Conservation (phyloP, 2,888 invertebrate species). For the Cataglyphis livida region DNA sequence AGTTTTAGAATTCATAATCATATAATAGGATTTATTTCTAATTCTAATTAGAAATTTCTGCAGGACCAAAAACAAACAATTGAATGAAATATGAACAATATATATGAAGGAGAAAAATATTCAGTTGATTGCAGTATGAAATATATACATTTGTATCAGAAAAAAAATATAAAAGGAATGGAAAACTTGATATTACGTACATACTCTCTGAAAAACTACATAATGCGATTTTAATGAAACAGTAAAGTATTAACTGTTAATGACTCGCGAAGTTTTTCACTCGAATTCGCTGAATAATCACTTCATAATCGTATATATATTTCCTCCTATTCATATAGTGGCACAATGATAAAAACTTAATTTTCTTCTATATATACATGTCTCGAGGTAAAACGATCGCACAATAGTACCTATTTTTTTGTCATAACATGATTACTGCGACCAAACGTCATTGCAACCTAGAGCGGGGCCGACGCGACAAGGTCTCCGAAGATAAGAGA, state of each 20-base stretch:
- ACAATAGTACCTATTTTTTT: slow-evolving; percentile 1
- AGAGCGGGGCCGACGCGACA: slow-evolving; percentile 55
- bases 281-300: background rate
- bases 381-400: slow-evolving; percentile 1
- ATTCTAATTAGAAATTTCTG: slow-evolving; percentile 65
- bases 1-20: slow-evolving; percentile 33
- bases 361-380: background rate
- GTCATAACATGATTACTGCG: background rate
- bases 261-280: background rate
- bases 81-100: slow-evolving; percentile 56
- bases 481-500: slow-evolving; percentile 73
- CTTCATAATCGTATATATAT: background rate
- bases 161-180: slow-evolving; percentile 11
- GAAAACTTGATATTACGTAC: background rate
- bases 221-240: background rate
- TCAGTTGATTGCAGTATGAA: slow-evolving; percentile 39
- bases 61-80: slow-evolving; percentile 55
- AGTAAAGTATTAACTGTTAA: background rate
- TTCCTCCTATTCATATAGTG: background rate
- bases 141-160: slow-evolving; percentile 1
- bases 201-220: background rate
- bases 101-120: slow-evolving; percentile 45
- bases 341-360: slow-evolving; percentile 7
- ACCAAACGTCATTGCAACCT: slow-evolving; percentile 1
- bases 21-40: slow-evolving; percentile 61